Evolutionary conservation across 2,797 vertebrate species (phyloP), one percentile per base, ranked within the genome.

Genomic region (Dryobates pubescens): DNA sequence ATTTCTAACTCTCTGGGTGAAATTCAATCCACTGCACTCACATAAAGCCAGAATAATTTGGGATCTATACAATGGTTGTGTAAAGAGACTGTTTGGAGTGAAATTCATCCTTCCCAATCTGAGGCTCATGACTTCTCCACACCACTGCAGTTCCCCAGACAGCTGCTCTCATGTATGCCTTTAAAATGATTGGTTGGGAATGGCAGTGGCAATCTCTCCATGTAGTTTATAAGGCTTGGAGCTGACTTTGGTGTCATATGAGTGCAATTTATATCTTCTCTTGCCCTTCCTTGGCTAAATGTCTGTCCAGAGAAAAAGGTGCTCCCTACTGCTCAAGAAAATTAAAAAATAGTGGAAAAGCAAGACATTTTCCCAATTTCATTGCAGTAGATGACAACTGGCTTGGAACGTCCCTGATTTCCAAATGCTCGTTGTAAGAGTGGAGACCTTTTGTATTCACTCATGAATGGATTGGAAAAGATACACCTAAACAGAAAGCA

Each of bases 1-100:
- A 73, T 93, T 95, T 92, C 89, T 86, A 32, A 93, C 57, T 94
- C 79, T 88, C 34, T 79, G 57, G 45, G 20, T 95, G 95, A 94
- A 94, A 96, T 91, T 81, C 68, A 88, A 90, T 94, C 76, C 70
- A 47, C 22, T 63, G 57, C 61, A 62, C 17, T 91, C 0, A 0
- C 63, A 58, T 62, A 71, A 89, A 83, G 54, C 68, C 70, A 30
- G 15, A 82, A 61, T 88, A 89, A 76, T 10, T 62, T 18, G 41
- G 38, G 61, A 20, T 82, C 18, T 93, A 5, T 70, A 71, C 38
- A 47, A 4, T 29, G 53, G n/a, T 26, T 87, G 30, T 64, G 23
- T 92, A 89, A 94, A 93, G 85, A 57, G 76, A 64, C 76, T 65
- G n/a, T 41, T 41, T 61, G 79, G 88, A 64, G 71, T 91, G 71